Evolutionary conservation across 2,797 vertebrate species (phyloP), one percentile per base, ranked within the genome.

Genomic region (Bucorvus abyssinicus): DNA sequence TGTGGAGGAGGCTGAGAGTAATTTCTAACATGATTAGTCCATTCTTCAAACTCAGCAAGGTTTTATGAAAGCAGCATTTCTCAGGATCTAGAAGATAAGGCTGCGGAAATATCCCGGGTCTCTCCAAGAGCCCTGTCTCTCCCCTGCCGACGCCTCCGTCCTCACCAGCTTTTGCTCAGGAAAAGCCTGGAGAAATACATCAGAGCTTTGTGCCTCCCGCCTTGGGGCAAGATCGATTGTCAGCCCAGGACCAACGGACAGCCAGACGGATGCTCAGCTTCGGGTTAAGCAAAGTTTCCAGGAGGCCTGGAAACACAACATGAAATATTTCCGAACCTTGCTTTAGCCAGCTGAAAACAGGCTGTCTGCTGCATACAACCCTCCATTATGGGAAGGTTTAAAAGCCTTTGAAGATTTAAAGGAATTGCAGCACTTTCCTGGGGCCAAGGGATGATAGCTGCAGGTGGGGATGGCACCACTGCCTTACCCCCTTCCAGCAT

Each of bases 1-100:
- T n/a, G 80, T 90, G 94, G 93, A 94, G 95, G 94, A 97, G 96
- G 89, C 80, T 49, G 29, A 80, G 49, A 78, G 80, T 78, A 44
- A 91, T 91, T 90, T 94, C 91, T 75, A 73, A 90, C 45, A 74
- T 40, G 83, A 93, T 68, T 64, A 91, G 70, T 60, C 77, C 88
- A 90, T 94, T 94, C 85, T 79, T 91, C 95, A 94, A 74, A 82
- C 74, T 82, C 74, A 74, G 74, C 44, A 63, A 77, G 78, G 83
- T 42, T 88, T 91, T 60, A 79, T 52, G 49, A 89, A 89, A 87
- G 85, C 56, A 79, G 52, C 57, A 60, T 47, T 88, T 84, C 77
- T 94, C 80, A 90, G 79, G 74, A 92, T 65, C 17, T 15, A 44
- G 60, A 67, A 87, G 74, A 90, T 57, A 79, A 76, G 9, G 32